Evolutionary conservation across 2,888 invertebrate genomes (phyloP).

Genomic region (Erebia epiphron): DNA sequence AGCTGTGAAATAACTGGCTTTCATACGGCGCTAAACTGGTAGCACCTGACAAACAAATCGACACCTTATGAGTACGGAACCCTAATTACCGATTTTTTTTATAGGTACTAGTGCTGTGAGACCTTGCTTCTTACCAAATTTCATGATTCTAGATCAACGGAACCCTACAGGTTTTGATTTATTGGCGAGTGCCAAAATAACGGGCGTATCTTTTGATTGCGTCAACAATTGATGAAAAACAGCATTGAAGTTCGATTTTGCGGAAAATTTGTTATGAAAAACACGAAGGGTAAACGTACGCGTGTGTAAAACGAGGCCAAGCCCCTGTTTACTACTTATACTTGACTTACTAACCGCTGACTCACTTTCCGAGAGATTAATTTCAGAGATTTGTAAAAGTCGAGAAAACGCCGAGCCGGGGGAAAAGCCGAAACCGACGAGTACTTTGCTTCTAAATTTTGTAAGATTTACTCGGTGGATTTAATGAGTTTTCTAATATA

Average conservation of each 20-base stretch:
- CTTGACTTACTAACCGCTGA: conserved; percentile 14
- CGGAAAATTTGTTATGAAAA: conserved; percentile 18
- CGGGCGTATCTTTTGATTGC: no score
- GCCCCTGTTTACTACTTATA: conserved; percentile 12
- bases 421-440: not conserved
- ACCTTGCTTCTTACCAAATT: no score
- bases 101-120: no score
- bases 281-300: conserved; percentile 9
- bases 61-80: no score
- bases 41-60: no score
- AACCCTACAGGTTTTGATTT: no score
- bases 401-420: conserved; percentile 14
- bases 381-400: conserved; percentile 24
- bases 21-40: no score
- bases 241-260: not conserved
- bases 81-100: no score
- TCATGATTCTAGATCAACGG: no score
- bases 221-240: no score
- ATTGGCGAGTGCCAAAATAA: no score
- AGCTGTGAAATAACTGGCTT: no score
- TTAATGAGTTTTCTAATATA: not conserved
- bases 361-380: conserved; percentile 28
- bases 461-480: not conserved
- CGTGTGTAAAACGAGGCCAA: not conserved
- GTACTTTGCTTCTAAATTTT: conserved; percentile 8